Base-by-base conservation (phyloP, 37 sponge, comb jelly and placozoan genomes). In the Aplysina aerophoba region DNA sequence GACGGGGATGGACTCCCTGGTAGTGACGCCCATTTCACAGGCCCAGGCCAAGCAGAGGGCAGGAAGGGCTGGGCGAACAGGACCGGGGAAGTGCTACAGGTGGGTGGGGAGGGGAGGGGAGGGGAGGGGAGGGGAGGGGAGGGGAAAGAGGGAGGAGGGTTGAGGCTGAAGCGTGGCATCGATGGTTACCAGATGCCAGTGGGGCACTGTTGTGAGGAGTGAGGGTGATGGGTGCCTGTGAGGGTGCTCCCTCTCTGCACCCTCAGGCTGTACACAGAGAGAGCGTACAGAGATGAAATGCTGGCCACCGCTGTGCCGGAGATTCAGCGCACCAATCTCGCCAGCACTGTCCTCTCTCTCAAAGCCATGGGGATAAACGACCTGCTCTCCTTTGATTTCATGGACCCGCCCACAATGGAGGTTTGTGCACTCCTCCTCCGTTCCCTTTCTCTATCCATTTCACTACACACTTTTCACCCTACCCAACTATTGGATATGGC, bases 361-460 rank as follows among this genome's bases (percentile, higher is more conserved):
- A 98, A 98, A 62, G 97, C 97, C 22, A 92, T 98, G 95, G 99
- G 99, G 0, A 96, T 98, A 73, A 98, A 98, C 63, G 99, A 98
- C 40, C 87, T 98, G 33, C 85, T 98, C 19, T 90, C 96, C 15
- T 98, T 98, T 86, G 99, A 98, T 54, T 98, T 98, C 90, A 98
- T 98, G 99, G 99, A 98, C 65, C 97, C 99, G 0, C 99, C 99
- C 11, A 93, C 98, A 53, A 94, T 94, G 92, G 97, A 94, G 88
- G 93, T 93, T 69, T 72, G 62, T 74, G 39, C 28, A 61, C 21
- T 17, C 15, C 15, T 24, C 15, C 30, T 15, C n/a, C n/a, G n/a
- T n/a, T n/a, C n/a, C n/a, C n/a, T n/a, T n/a, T n/a, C n/a, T n/a
- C n/a, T n/a, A n/a, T n/a, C n/a, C n/a, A n/a, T n/a, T 30, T 22